Evolutionary conservation across 2,888 invertebrate species (phyloP), one percentile per base, ranked within the genome.

Genomic region (Helicoverpa assulta): DNA sequence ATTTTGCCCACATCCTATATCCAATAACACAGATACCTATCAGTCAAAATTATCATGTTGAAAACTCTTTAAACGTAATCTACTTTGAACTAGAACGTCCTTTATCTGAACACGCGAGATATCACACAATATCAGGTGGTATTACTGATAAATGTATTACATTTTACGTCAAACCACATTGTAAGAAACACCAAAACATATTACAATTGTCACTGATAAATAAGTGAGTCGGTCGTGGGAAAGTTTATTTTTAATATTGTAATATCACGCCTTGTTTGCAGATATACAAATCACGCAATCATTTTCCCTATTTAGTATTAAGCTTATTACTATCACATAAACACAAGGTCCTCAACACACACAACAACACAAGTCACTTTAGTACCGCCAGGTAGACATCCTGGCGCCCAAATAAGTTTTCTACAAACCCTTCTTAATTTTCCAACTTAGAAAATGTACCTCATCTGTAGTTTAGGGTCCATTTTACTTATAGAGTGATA

Each of bases 61-160:
- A n/a, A 58, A 57, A 58, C 21, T 60, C 26, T 59, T 57, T 37
- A 47, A 67, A 62, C 2, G 19, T 26, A 54, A 65, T 66, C 76
- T 63, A 79, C 65, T 63, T 79, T 1, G 21, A 74, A 77, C 75
- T 61, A 69, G 79, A 74, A 56, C 50, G 4, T 40, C 52, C 18
- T 52, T 63, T 74, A 77, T 78, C 76, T 21, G 0, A 7, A 2
- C 21, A 62, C 29, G 56, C 53, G 40, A 61, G 47, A 10, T 50
- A 55, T 18, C 29, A 51, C 71, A 62, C 56, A 53, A 29, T 78
- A 75, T 78, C 75, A 59, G 54, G 16, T 58, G 29, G 14, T 78
- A 73, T 72, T 62, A 59, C 7, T 59, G 60, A 75, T 66, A 43
- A 77, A 63, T n/a, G 18, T 29, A 62, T 70, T 19, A 65, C 43